phyloP scores from a whole-genome alignment of 1,140 invertebrate species.

The Bactericera cockerelli region DNA sequence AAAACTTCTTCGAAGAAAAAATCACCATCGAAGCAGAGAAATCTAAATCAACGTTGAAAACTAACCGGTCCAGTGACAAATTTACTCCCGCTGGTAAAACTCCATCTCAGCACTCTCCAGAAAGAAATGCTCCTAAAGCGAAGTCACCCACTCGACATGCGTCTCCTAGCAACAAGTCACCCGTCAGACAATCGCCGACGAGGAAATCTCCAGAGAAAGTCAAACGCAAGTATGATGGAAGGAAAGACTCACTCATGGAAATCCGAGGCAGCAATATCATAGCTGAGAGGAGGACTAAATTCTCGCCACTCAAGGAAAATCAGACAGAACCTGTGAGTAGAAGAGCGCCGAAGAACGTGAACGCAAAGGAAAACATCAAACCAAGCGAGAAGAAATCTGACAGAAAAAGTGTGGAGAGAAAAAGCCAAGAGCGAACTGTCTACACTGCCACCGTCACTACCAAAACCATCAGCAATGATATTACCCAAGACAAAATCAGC shows the following conservation, averaged over 20 bases:
- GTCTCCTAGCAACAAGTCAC: slow-evolving; percentile 12
- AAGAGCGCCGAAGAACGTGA: background rate
- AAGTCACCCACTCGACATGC: slow-evolving; percentile 8
- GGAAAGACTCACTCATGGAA: slow-evolving; percentile 8
- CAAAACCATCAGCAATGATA: background rate
- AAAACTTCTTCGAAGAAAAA: slow-evolving; percentile 14
- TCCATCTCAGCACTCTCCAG: slow-evolving; percentile 11
- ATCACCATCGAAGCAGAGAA: slow-evolving; percentile 11
- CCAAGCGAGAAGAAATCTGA: background rate
- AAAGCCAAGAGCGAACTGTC: slow-evolving; percentile 1
- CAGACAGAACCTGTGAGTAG: background rate
- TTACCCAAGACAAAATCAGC: background rate
- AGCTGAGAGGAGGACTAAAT: background rate
- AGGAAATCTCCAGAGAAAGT: slow-evolving; percentile 13
- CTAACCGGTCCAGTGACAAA: background rate
- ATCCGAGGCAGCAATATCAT: slow-evolving; percentile 2
- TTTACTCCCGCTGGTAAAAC: background rate
- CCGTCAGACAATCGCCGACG: slow-evolving; percentile 5
- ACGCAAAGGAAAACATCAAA: background rate
- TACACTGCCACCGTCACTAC: too few relatives aligned
- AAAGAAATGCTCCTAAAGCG: background rate
- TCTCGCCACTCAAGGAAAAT: background rate
- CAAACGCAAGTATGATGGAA: slow-evolving; percentile 5
- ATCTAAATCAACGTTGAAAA: slow-evolving; percentile 8
- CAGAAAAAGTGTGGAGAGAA: background rate